Evolutionary conservation across 2,888 invertebrate genomes (phyloP).

Genomic region (Disparrhopalites patrizii): DNA sequence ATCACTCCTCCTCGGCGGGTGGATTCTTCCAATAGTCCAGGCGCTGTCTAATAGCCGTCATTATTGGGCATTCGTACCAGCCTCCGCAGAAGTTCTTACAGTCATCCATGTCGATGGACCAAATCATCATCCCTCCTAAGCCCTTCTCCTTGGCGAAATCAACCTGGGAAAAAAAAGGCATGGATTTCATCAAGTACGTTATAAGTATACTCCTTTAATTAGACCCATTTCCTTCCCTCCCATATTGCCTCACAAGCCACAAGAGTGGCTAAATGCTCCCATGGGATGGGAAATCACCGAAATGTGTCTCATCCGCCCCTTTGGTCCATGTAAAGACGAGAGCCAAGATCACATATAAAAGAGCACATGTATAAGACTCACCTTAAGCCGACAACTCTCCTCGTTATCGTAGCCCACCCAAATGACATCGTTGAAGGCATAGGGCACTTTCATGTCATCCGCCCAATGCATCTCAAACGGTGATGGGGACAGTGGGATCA

Average conservation of each 20-base stretch:
- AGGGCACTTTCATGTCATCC: constrained; percentile 17
- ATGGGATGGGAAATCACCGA: too few species aligned
- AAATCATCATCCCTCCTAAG: constrained; percentile 19
- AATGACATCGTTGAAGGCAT: constrained; percentile 5
- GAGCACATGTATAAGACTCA: neutral
- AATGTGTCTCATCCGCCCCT: too few species aligned
- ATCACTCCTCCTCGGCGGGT: too few species aligned
- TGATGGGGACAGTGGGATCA: neutral
- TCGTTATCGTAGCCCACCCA: constrained; percentile 29
- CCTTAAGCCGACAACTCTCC: constrained; percentile 16
- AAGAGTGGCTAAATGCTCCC: too few species aligned
- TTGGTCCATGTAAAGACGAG: neutral
- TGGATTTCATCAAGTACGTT: too few species aligned
- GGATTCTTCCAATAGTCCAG: neutral
- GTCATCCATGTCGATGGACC: constrained; percentile 22
- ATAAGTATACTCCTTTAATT: too few species aligned
- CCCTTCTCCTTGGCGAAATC: neutral
- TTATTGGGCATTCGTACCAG: constrained; percentile 15
- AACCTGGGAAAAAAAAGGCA: too few species aligned
- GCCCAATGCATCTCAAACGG: constrained; percentile 20
- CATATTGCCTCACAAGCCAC: too few species aligned
- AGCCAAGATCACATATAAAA: neutral
- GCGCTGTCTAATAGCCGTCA: neutral
- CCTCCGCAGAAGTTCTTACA: constrained; percentile 14
- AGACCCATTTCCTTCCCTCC: too few species aligned